phyloP scores from a whole-genome alignment of 2,113 vertebrate genomes.

The Antechinus flavipes region DNA sequence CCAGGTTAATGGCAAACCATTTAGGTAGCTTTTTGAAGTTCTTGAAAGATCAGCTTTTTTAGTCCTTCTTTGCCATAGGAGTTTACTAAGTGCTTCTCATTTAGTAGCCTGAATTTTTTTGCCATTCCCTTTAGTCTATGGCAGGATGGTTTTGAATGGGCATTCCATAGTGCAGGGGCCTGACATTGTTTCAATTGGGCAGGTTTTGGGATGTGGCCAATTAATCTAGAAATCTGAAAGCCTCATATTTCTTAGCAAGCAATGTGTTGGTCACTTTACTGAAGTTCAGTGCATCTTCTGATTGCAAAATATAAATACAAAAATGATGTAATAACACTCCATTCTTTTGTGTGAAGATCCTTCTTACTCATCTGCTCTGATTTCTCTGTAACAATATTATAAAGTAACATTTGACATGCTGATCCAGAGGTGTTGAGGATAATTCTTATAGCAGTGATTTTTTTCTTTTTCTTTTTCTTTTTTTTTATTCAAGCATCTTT shows the following conservation, averaged over 20 bases:
- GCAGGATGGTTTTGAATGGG: background rate
- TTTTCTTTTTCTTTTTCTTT: background rate
- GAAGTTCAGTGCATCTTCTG: slow-evolving; percentile 49
- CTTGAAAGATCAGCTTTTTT: background rate
- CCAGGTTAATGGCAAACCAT: background rate
- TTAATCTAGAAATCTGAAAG: slow-evolving; percentile 11
- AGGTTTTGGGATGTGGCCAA: slow-evolving; percentile 16
- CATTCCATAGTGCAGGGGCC: background rate
- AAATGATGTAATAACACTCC: slow-evolving; percentile 50
- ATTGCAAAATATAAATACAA: slow-evolving; percentile 26
- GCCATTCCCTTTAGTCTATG: background rate
- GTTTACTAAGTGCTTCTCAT: background rate
- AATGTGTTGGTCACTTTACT: slow-evolving; percentile 1
- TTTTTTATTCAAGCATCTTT: too few species aligned
- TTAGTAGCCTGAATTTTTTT: slow-evolving; percentile 28
- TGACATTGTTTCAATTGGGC: background rate
- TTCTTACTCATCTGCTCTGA: slow-evolving; percentile 49
- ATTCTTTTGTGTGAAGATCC: slow-evolving; percentile 15
- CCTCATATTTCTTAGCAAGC: slow-evolving; percentile 7
- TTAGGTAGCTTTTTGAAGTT: slow-evolving; percentile 29
- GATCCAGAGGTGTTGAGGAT: slow-evolving; percentile 33
- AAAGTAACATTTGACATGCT: slow-evolving; percentile 59
- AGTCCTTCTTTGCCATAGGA: slow-evolving; percentile 1
- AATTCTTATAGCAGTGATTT: slow-evolving; percentile 26
- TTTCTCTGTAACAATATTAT: slow-evolving; percentile 57